A percentile compares a stretch with the other conserved stretches of the same genome.
Evolutionary conservation across 2,113 vertebrate species (phyloP).

Genomic region (Phaethon lepturus): DNA sequence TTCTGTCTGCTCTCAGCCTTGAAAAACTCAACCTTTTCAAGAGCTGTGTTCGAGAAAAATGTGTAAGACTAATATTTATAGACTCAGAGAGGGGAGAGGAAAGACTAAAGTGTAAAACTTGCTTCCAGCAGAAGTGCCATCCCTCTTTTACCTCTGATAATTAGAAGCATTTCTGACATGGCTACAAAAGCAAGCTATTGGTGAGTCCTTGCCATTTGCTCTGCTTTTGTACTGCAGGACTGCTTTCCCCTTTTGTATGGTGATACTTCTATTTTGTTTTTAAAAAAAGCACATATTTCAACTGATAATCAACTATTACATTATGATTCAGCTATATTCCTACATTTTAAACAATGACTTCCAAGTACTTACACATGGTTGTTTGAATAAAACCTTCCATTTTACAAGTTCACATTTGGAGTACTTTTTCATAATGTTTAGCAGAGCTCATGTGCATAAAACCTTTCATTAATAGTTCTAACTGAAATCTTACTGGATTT

Average conservation of each 20-base stretch:
- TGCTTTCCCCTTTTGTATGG: not conserved
- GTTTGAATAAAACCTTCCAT: not conserved
- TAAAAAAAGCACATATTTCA: not conserved
- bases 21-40: conserved; percentile 57
- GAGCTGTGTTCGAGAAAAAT: conserved; percentile 6
- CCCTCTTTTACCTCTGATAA: conserved; percentile 37
- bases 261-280: not conserved
- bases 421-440: not conserved
- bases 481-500: not conserved
- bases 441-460: not conserved
- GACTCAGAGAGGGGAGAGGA: not conserved
- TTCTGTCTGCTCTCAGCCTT: conserved; percentile 53
- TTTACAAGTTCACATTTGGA: not conserved
- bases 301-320: not conserved
- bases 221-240: not conserved
- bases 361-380: not conserved
- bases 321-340: not conserved
- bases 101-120: conserved; percentile 53
- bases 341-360: not conserved
- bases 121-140: conserved; percentile 62
- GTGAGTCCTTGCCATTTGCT: conserved; percentile 11
- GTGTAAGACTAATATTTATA: conserved; percentile 57
- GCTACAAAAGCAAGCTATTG: not conserved
- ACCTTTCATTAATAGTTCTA: not conserved
- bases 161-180: conserved; percentile 54